Percentiles rank a stretch among this genome's conserved stretches.
Evolutionary conservation across 2,888 invertebrate genomes (phyloP).

Genomic region (Flexamia atlantica): DNA sequence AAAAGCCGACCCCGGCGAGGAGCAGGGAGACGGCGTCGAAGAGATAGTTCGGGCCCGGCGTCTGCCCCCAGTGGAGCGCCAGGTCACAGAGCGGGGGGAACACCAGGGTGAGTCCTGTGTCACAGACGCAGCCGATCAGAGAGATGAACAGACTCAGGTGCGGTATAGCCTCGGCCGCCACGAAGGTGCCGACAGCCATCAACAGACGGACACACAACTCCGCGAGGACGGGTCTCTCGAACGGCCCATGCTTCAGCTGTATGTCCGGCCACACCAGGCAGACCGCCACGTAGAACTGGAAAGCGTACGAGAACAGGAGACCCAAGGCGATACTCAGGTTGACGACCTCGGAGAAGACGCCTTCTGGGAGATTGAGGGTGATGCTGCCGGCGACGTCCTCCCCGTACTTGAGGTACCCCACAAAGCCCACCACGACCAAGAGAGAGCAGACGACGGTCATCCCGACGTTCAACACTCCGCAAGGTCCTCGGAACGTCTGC

Average conservation of each 20-base stretch:
- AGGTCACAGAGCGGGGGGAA: conserved; percentile 94
- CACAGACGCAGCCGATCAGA: conserved; percentile 93
- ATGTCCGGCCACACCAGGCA: conserved; percentile 91
- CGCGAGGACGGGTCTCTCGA: conserved; percentile 78
- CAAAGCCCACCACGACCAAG: conserved; percentile 90
- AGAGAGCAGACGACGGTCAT: conserved; percentile 90
- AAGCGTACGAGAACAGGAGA: conserved; percentile 93
- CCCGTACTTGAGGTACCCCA: conserved; percentile 94
- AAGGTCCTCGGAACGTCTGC: conserved; percentile 84
- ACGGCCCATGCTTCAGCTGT: conserved; percentile 77
- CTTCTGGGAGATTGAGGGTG: conserved; percentile 88
- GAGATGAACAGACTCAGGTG: conserved; percentile 93
- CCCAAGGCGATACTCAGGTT: conserved; percentile 91
- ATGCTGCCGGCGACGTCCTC: conserved; percentile 89
- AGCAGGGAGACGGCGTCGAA: conserved; percentile 82
- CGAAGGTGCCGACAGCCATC: conserved; percentile 89
- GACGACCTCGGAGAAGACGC: conserved; percentile 88
- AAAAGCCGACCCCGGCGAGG: conserved; percentile 83
- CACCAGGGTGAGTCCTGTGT: conserved; percentile 90
- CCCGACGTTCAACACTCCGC: conserved; percentile 94
- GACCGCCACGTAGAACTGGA: conserved; percentile 94
- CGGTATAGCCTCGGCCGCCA: conserved; percentile 91
- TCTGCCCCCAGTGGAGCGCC: conserved; percentile 81
- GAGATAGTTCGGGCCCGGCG: conserved; percentile 75
- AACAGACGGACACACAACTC: conserved; percentile 85